These are phyloP conservation scores for Eupeodes latifasciatus DNA, from an alignment of 2,888 invertebrate genomes.

Conservation along the genomic window DNA sequence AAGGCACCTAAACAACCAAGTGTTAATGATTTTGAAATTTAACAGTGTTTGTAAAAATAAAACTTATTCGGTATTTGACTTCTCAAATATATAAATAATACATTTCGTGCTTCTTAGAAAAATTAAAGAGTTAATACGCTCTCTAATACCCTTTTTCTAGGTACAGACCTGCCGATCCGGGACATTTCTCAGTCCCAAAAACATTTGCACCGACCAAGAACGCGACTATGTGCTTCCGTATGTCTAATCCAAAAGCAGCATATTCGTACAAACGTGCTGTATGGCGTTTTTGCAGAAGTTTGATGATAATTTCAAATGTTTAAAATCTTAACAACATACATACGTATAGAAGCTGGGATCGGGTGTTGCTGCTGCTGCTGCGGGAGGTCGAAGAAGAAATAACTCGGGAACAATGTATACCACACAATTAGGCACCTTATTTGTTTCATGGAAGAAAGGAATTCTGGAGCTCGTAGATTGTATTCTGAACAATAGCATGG, in stretches of 20 bases:
- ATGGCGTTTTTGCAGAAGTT: not conserved
- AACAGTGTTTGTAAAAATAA: no score
- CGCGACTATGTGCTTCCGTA: constrained; percentile 4
- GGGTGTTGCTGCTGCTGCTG: not conserved
- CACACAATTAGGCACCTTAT: constrained; percentile 77
- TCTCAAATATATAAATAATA: no score
- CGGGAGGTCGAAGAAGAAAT: constrained; percentile 31
- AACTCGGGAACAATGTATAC: constrained; percentile 72
- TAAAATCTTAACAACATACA: constrained; percentile 61
- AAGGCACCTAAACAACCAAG: no score
- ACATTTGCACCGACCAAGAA: constrained; percentile 6
- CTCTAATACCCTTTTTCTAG: not conserved
- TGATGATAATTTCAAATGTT: constrained; percentile 71
- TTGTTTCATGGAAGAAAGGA: constrained; percentile 71
- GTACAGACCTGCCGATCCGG: constrained; percentile 24
- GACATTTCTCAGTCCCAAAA: constrained; percentile 38
- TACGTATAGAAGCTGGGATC: not conserved
- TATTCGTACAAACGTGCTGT: constrained; percentile 14
- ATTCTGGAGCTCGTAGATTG: constrained; percentile 71
- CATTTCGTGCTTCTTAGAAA: not conserved
- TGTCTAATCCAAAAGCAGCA: constrained; percentile 24
- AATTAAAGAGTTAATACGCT: not conserved
- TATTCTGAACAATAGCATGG: constrained; percentile 61
- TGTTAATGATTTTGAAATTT: no score
- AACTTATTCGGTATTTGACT: no score